phyloP scores from a whole-genome alignment of 2,888 invertebrate species.

The Morinoia aosen region DNA sequence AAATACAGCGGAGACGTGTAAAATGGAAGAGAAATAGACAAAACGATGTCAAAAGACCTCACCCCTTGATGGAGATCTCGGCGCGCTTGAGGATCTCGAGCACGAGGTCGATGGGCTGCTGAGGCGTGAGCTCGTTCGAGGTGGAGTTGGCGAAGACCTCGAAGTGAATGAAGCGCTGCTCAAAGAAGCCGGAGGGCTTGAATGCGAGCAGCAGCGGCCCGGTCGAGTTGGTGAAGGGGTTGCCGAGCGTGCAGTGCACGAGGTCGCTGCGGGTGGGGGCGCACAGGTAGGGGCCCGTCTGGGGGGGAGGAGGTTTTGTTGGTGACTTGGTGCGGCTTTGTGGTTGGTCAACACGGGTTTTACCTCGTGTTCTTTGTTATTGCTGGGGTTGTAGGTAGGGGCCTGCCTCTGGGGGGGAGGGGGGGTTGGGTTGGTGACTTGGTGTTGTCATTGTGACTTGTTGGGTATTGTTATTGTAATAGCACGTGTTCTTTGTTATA shows the following conservation, averaged over 20 bases:
- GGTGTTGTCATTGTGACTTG: background rate
- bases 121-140: constrained; percentile 77
- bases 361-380: too few species aligned
- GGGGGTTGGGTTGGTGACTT: too few species aligned
- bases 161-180: constrained; percentile 81
- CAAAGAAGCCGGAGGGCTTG: constrained; percentile 83
- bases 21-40: background rate
- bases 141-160: constrained; percentile 88
- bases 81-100: constrained; percentile 84
- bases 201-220: constrained; percentile 82
- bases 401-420: too few species aligned
- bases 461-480: background rate
- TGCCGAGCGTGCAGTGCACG: constrained; percentile 77
- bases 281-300: constrained; percentile 68
- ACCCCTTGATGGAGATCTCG: constrained; percentile 83
- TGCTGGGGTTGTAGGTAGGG: too few species aligned
- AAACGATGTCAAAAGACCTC: constrained; percentile 69
- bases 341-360: background rate
- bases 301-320: background rate
- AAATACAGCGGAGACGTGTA: background rate
- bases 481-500: too few species aligned
- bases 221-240: constrained; percentile 83
- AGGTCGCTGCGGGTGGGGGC: constrained; percentile 57
- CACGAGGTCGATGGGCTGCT: constrained; percentile 73
- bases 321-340: background rate